Conservation (phyloP, 2,113 vertebrate species). For the Rhabdomys dilectus region DNA sequence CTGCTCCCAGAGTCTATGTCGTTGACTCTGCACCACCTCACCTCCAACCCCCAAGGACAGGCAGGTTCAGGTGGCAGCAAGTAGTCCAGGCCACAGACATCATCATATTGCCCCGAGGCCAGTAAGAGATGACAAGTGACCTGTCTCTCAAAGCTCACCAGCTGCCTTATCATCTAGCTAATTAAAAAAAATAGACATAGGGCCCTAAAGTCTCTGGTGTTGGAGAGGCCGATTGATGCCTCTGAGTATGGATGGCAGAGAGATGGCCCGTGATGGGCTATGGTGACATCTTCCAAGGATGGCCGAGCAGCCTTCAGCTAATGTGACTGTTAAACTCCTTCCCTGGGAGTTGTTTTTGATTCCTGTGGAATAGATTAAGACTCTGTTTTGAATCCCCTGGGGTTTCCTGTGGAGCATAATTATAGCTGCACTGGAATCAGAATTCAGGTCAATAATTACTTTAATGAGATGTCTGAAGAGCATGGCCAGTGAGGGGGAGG, state of each 20-base stretch:
- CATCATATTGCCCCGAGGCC: background rate
- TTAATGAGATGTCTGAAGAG: constrained; percentile 85
- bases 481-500: constrained; percentile 50
- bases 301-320: constrained; percentile 72
- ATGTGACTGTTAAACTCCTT: constrained; percentile 86
- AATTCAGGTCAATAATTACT: constrained; percentile 88
- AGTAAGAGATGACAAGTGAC: background rate
- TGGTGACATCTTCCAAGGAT: constrained; percentile 68
- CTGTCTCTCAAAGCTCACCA: constrained; percentile 52
- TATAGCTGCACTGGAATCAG: constrained; percentile 86
- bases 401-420: constrained; percentile 85
- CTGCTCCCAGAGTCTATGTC: no score
- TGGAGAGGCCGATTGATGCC: constrained; percentile 72
- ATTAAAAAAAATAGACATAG: constrained; percentile 67
- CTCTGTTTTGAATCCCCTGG: constrained; percentile 84
- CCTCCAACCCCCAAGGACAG: no score
- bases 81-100: no score
- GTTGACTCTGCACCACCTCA: no score
- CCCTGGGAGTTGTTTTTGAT: constrained; percentile 87
- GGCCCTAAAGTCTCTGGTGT: background rate
- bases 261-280: constrained; percentile 48
- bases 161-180: constrained; percentile 73
- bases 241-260: constrained; percentile 51
- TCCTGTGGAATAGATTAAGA: constrained; percentile 86
- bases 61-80: no score